Evolutionary conservation across 2,888 invertebrate species (phyloP).

Genomic region (Candidula unifasciata): DNA sequence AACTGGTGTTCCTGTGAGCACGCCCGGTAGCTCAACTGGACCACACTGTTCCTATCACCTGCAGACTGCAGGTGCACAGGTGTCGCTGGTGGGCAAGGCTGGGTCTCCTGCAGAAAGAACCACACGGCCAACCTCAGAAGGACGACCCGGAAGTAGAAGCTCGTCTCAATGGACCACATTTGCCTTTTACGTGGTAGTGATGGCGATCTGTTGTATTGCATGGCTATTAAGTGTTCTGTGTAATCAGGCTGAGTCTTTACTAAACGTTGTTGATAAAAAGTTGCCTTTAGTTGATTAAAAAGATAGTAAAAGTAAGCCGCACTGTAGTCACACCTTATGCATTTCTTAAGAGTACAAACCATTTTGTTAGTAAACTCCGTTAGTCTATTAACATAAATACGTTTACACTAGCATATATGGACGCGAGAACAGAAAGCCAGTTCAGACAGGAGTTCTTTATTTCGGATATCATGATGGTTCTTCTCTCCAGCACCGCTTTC

Average conservation of each 20-base stretch:
- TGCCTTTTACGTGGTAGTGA: conserved; percentile 33
- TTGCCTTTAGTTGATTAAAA: neutral
- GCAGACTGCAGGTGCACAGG: no score
- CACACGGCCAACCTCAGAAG: neutral
- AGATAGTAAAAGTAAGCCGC: no score
- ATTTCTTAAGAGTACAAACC: no score
- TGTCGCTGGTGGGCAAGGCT: neutral
- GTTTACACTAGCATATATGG: no score
- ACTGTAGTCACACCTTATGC: no score
- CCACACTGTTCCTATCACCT: no score
- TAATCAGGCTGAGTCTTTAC: conserved; percentile 5
- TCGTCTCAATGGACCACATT: conserved; percentile 37
- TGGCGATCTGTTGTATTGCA: conserved; percentile 34
- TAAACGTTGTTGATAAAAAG: neutral
- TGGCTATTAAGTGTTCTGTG: conserved; percentile 40
- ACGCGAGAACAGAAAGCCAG: no score
- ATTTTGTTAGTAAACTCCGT: no score
- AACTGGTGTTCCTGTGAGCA: neutral
- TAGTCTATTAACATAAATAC: no score
- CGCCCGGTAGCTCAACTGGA: neutral
- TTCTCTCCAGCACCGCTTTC: no score
- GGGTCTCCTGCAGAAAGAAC: neutral
- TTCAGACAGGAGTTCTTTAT: no score
- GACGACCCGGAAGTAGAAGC: neutral
- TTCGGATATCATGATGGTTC: no score